phyloP scores from a whole-genome alignment of 2,113 vertebrate genomes.

The Seriola rivoliana region DNA sequence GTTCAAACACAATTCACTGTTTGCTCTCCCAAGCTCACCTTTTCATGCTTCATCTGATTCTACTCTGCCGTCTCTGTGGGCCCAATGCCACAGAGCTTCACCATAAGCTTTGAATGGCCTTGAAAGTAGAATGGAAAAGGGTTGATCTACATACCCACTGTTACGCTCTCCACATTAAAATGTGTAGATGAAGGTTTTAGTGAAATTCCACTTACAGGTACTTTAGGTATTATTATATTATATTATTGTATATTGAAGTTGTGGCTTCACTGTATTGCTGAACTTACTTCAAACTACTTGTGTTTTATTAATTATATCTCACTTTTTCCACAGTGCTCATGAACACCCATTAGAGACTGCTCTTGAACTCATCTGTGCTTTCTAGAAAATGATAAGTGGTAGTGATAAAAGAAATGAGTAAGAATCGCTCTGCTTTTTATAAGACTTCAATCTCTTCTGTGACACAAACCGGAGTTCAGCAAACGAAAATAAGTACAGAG shows the following conservation, averaged over 20 bases:
- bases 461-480: background rate
- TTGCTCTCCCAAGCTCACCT: slow-evolving; percentile 71
- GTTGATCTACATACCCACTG: slow-evolving; percentile 12
- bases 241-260: background rate
- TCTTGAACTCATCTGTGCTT: background rate
- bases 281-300: background rate
- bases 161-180: background rate
- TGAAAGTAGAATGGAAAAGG: slow-evolving; percentile 52
- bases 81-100: slow-evolving; percentile 40
- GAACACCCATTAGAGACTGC: background rate
- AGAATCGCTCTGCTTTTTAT: background rate
- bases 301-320: background rate
- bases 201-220: background rate
- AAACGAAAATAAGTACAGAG: background rate
- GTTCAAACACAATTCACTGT: slow-evolving; percentile 74
- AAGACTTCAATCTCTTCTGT: background rate
- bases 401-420: background rate
- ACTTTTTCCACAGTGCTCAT: background rate
- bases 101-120: slow-evolving; percentile 64
- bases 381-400: background rate
- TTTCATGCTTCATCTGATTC: slow-evolving; percentile 70
- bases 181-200: background rate
- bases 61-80: slow-evolving; percentile 47
- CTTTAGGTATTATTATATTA: background rate
- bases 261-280: background rate